Evolutionary conservation across 1,140 invertebrate species (phyloP).

Genomic region (Gonioctena quinquepunctata): DNA sequence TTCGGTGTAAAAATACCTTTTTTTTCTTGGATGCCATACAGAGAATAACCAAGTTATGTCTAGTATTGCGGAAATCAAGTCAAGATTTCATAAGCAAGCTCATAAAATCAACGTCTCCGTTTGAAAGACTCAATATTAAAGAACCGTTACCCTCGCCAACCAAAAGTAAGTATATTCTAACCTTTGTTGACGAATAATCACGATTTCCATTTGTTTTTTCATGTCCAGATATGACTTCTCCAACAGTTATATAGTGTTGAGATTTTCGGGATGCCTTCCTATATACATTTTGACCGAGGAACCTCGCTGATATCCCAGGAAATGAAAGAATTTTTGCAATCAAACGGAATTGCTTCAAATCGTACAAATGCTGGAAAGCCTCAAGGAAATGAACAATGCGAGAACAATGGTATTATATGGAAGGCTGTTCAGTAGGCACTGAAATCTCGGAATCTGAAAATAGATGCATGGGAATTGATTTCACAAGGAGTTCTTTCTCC

Average conservation of each 20-base stretch:
- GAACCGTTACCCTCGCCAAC: neutral
- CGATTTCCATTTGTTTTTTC: no score
- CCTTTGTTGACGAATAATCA: neutral
- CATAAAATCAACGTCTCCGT: neutral
- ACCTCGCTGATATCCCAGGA: neutral
- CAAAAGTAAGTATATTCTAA: no score
- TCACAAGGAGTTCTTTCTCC: neutral
- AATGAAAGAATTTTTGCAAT: neutral
- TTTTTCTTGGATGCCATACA: neutral
- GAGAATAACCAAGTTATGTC: neutral
- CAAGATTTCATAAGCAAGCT: neutral
- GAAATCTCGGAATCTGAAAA: neutral
- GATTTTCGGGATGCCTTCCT: neutral
- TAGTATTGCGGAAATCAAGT: no score
- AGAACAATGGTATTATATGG: no score
- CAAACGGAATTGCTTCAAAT: neutral
- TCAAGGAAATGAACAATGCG: neutral
- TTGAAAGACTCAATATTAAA: neutral
- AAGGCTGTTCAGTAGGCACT: neutral
- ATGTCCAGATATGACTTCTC: neutral
- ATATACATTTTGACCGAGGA: neutral
- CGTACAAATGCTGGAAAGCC: neutral
- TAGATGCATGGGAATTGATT: neutral
- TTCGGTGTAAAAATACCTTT: no score
- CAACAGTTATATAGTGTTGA: no score